Conservation (phyloP, 2,113 vertebrate species). For the Aspiorhynchus laticeps region DNA sequence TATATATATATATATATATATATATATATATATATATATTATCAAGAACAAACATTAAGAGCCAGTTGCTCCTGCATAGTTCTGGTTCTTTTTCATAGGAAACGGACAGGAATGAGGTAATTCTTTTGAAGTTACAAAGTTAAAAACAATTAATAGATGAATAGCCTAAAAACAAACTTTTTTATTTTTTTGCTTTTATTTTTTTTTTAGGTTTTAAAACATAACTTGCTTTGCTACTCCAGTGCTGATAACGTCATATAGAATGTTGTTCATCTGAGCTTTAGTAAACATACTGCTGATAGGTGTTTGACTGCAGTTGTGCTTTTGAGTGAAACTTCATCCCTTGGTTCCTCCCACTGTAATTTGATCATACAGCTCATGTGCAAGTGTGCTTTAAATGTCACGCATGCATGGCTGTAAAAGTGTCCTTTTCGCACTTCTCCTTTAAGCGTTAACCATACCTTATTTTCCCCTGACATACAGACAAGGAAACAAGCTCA, state of each 20-base stretch:
- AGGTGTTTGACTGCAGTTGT: constrained; percentile 1
- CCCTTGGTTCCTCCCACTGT: constrained; percentile 55
- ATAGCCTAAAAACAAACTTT: background rate
- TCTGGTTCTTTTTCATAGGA: no score
- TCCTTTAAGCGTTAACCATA: constrained; percentile 49
- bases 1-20: no score
- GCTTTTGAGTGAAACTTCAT: constrained; percentile 63
- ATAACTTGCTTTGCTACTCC: background rate
- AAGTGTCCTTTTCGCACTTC: constrained; percentile 50
- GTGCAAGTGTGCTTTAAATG: constrained; percentile 67
- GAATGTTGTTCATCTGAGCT: background rate
- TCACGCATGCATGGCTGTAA: constrained; percentile 61
- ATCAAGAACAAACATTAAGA: no score
- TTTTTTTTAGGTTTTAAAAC: background rate
- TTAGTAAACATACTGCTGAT: constrained; percentile 3
- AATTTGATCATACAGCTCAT: constrained; percentile 73
- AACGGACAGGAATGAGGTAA: background rate
- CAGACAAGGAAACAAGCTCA: background rate
- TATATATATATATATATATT: no score
- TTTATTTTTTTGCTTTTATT: background rate
- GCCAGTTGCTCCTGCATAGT: background rate
- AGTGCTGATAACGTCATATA: background rate
- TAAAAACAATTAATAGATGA: background rate
- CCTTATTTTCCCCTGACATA: background rate
- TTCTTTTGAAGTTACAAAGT: background rate